Conservation (phyloP, 2,797 vertebrate genomes). For the Gallinago solitaria region DNA sequence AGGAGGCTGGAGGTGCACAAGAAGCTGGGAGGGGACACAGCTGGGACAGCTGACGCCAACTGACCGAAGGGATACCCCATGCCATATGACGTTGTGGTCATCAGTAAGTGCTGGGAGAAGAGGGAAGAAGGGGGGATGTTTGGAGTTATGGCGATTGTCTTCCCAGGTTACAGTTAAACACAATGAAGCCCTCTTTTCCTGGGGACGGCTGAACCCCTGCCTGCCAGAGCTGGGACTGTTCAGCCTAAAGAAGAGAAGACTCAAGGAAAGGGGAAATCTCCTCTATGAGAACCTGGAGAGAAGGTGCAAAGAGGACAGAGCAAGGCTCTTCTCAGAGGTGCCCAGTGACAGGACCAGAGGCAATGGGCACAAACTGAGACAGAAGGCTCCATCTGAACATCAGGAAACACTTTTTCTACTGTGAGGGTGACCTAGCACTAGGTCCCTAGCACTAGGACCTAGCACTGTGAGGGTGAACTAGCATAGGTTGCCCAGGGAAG, state of each 20-base stretch:
- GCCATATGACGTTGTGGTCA: background rate
- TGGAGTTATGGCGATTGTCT: accelerated
- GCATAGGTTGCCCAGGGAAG: background rate
- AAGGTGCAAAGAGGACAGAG: background rate
- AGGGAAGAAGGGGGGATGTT: background rate
- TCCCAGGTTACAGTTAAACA: accelerated
- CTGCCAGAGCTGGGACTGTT: background rate
- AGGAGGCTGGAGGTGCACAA: background rate
- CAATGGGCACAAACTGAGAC: background rate
- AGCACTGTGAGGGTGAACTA: too few relatives aligned
- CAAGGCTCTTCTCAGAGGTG: background rate
- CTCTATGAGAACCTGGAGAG: background rate
- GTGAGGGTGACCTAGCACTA: background rate
- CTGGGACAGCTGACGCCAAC: background rate
- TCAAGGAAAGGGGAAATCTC: background rate
- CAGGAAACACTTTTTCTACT: background rate
- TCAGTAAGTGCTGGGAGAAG: background rate
- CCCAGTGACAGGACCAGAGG: background rate
- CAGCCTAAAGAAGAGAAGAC: background rate
- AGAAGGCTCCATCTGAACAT: background rate
- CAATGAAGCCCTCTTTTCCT: background rate
- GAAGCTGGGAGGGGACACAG: background rate
- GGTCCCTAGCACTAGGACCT: too few relatives aligned
- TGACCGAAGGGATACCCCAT: background rate
- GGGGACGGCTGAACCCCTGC: background rate